These are phyloP conservation scores for Amazona finschi DNA, from an alignment of 2,797 vertebrate species.

Conservation along the genomic window DNA sequence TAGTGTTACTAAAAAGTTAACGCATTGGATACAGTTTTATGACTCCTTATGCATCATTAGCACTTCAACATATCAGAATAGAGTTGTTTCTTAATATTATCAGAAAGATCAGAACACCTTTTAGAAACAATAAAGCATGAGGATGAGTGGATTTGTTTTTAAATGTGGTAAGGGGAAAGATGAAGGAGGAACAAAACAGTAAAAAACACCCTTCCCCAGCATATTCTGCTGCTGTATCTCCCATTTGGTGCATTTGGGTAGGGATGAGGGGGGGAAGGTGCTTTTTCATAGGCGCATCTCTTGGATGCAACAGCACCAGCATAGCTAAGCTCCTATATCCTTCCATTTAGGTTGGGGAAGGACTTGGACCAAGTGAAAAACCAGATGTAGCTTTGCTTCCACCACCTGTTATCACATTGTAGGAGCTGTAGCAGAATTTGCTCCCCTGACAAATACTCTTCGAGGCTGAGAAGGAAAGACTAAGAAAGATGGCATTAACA, in stretches of 20 bases:
- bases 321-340: background rate
- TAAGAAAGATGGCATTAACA: background rate
- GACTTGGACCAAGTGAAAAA: background rate
- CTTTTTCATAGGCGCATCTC: background rate
- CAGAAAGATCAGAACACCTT: background rate
- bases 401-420: background rate
- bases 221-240: background rate
- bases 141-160: background rate
- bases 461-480: background rate
- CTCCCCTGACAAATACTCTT: background rate
- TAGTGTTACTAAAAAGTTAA: background rate
- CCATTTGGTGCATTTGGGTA: background rate
- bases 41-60: background rate
- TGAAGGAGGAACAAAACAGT: background rate
- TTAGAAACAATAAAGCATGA: background rate
- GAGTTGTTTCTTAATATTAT: background rate
- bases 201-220: background rate
- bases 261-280: background rate
- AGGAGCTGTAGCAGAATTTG: background rate
- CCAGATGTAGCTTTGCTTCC: background rate
- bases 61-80: background rate
- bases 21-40: conserved; percentile 7
- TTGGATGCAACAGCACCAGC: background rate
- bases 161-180: background rate
- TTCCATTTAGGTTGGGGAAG: background rate